Base-by-base conservation (phyloP, 30 jellyfish, hydroid and myxozoan genomes). In the Turritopsis rubra region DNA sequence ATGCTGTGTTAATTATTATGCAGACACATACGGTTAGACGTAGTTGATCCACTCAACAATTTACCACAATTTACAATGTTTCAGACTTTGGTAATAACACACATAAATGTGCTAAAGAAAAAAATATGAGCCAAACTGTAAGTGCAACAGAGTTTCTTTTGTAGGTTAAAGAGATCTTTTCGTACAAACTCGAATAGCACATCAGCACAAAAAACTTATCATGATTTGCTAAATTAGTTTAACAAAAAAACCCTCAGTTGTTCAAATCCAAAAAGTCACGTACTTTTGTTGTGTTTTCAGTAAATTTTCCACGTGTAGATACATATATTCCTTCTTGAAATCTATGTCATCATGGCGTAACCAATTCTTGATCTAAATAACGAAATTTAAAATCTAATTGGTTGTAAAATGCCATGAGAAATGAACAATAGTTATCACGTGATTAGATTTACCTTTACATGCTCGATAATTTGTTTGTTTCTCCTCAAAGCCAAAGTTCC, bases 291-390 rank as follows among this genome's bases (percentile, higher is more conserved):
- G 8, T 18, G n/a, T 0, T 77, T 77, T 77, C 0, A 77, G 29
- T 21, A 77, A 52, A 29, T 53, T 77, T 5, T 53, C 29, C 71
- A 77, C 85, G 29, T 77, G 85, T 7, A 29, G n/a, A 24, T 22
- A 77, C 72, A 77, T 52, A 29, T 77, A 77, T 30, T 77, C 85
- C 20, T 5, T 30, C 71, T 77, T 77, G 71, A 54, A 77, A 30
- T 77, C 71, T 0, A 76, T 77, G 29, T 77, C 85, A 52, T 77
- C 85, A 13, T 68, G 77, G 28, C 30, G 28, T 9, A 68, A 68
- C 77, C 77, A 68, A 22, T 68, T 68, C 0, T n/a, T n/a, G 0
- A n/a, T 68, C 77, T 68, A 68, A 7, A 19, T 9, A 68, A 68
- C 16, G 19, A 1, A n/a, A 1, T 68, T 19, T 19, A 0, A 68